Conservation (phyloP, 2,797 vertebrate genomes). For the Ambastaia sidthimunki region DNA sequence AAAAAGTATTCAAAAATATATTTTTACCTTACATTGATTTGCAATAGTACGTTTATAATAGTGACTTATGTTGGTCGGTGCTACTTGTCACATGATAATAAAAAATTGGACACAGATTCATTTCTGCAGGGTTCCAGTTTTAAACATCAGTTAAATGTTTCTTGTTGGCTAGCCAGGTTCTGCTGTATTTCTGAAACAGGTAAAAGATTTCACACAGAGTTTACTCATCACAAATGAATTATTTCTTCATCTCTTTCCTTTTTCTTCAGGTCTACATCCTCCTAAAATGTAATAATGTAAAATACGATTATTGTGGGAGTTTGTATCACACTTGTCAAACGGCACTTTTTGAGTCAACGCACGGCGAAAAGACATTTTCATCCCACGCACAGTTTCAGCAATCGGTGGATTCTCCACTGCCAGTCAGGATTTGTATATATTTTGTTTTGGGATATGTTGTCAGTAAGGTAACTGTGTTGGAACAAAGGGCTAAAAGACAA, state of each 20-base stretch:
- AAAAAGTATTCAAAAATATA: too few species aligned
- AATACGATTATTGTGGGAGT: neutral
- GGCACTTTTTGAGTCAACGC: slow-evolving; percentile 21
- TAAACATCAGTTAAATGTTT: too few species aligned
- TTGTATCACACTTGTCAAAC: slow-evolving; percentile 11
- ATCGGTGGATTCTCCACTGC: neutral
- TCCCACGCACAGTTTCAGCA: slow-evolving; percentile 20
- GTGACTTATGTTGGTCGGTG: too few species aligned
- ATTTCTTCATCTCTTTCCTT: slow-evolving; percentile 5
- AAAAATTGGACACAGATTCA: neutral
- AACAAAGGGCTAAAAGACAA: slow-evolving; percentile 16
- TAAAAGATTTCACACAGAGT: neutral
- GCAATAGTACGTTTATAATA: too few species aligned
- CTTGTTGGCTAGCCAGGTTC: too few species aligned
- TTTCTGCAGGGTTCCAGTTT: neutral
- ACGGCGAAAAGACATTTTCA: neutral
- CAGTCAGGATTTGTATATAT: slow-evolving; percentile 7
- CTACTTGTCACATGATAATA: too few species aligned
- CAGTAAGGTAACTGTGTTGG: neutral
- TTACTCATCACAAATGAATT: slow-evolving; percentile 14
- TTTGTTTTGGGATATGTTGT: slow-evolving; percentile 15
- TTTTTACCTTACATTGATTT: too few species aligned
- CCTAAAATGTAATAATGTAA: neutral
- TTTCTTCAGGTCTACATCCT: slow-evolving; percentile 2
- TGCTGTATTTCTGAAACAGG: neutral